phyloP scores from a whole-genome alignment of 2,113 vertebrate genomes.

The Dipodomys ordii region DNA sequence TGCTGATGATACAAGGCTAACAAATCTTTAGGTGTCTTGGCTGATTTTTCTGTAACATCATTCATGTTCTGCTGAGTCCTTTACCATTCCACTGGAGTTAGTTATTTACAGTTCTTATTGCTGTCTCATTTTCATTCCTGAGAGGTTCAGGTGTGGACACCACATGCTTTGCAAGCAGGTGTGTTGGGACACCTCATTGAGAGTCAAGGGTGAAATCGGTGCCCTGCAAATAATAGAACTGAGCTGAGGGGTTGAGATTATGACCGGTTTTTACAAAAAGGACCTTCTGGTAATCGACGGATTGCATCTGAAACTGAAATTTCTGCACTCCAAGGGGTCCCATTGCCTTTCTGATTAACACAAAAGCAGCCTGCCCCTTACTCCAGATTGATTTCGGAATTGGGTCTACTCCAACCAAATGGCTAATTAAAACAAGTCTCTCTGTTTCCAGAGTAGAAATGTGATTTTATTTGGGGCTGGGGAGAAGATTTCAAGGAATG shows the following conservation, averaged over 20 bases:
- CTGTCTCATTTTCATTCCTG: constrained; percentile 25
- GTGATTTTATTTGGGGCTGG: background rate
- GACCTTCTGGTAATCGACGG: constrained; percentile 48
- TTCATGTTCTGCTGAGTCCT: background rate
- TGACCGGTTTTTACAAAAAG: constrained; percentile 6
- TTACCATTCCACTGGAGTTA: background rate
- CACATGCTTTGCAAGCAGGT: constrained; percentile 49
- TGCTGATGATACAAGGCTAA: background rate
- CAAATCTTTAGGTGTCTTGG: background rate
- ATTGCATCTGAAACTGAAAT: constrained; percentile 23
- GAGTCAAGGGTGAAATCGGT: constrained; percentile 48
- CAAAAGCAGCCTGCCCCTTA: background rate
- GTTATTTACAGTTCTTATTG: constrained; percentile 28
- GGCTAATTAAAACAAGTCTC: background rate
- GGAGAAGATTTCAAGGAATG: background rate
- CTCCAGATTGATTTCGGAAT: constrained; percentile 6
- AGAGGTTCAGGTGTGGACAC: constrained; percentile 41
- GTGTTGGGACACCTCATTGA: constrained; percentile 43
- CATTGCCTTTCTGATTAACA: constrained; percentile 49
- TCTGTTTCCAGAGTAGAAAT: constrained; percentile 12
- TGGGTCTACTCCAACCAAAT: constrained; percentile 30
- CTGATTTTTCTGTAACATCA: constrained; percentile 3
- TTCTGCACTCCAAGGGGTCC: background rate
- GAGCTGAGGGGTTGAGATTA: constrained; percentile 32
- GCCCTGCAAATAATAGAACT: constrained; percentile 41